Evolutionary conservation across 2,888 invertebrate species (phyloP), one percentile per base, ranked within the genome.

Genomic region (Isoperla grammatica): DNA sequence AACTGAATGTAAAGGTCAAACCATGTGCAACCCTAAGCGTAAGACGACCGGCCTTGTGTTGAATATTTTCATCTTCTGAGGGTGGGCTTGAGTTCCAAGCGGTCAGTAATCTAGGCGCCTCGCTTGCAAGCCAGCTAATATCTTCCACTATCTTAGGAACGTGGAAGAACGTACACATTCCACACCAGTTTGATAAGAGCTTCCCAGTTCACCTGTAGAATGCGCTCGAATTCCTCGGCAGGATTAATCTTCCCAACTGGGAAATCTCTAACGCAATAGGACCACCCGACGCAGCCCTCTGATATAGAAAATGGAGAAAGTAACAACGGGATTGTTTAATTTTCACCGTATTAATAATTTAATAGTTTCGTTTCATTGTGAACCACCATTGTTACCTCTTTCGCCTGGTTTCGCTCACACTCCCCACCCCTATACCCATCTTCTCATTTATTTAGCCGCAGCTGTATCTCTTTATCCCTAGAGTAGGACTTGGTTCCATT

Each of bases 321-420:
- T 37, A 19, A 48, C 20, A 22, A 49, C 22, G 46, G 46, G 49
- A 29, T 49, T 49, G 49, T 49, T 49, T 49, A 49, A 49, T 49
- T 49, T 49, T 20, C 49, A 49, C 23, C 17, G 15, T 49, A 49
- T 49, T 49, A 49, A 49, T 49, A 49, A 49, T 23, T 49, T 29
- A 49, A 49, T 49, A 15, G 29, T 49, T 49, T 49, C 49, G 29
- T 49, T 23, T 49, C 23, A 29, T 29, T 29, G 29, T 29, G 8
- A 29, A 29, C 29, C 29, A 8, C 29, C 29, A 29, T 29, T 29
- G 29, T 29, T 29, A 29, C 49, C 29, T 15, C 15, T 15, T 49
- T 29, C 29, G 11, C 22, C 29, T 29, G 22, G n/a, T 49, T 29
- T 49, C 23, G 2, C 49, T 29, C 35, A 22, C 23, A 19, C 5